Evolutionary conservation across 2,888 invertebrate genomes (phyloP).

Genomic region (Eupithecia pulchellata): DNA sequence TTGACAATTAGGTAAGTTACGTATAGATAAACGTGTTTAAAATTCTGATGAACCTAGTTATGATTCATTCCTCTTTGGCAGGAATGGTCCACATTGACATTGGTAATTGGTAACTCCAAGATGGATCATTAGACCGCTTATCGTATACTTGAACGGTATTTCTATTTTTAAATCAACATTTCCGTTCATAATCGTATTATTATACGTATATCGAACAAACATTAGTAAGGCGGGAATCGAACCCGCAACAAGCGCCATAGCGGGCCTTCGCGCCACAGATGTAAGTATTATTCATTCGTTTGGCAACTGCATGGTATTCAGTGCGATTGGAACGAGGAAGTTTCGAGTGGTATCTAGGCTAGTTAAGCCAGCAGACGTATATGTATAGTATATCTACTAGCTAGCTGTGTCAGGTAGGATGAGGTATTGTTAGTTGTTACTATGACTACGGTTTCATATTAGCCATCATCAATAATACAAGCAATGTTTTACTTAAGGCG

Average conservation of each 20-base stretch:
- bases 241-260: too few relatives aligned
- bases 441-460: neutral
- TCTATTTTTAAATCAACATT: neutral
- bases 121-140: too few relatives aligned
- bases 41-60: neutral
- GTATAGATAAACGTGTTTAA: too few relatives aligned
- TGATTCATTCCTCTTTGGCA: neutral
- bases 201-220: too few relatives aligned
- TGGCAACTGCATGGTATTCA: constrained; percentile 28
- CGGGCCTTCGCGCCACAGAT: too few relatives aligned
- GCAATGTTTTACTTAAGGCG: neutral
- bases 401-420: neutral
- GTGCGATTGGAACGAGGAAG: constrained; percentile 41
- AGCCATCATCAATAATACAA: neutral
- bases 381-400: neutral
- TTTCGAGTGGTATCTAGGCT: constrained; percentile 33
- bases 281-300: constrained; percentile 29
- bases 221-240: too few relatives aligned
- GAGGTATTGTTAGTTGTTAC: neutral
- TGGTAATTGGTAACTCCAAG: too few relatives aligned
- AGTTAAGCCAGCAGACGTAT: constrained; percentile 12
- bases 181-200: neutral
- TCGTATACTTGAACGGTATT: neutral
- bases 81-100: too few relatives aligned
- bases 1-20: neutral